Percentiles rank a stretch among this genome's conserved stretches.
These are phyloP conservation scores for Ophion obscuratus DNA, from an alignment of 2,888 invertebrate genomes.

Conservation along the genomic window DNA sequence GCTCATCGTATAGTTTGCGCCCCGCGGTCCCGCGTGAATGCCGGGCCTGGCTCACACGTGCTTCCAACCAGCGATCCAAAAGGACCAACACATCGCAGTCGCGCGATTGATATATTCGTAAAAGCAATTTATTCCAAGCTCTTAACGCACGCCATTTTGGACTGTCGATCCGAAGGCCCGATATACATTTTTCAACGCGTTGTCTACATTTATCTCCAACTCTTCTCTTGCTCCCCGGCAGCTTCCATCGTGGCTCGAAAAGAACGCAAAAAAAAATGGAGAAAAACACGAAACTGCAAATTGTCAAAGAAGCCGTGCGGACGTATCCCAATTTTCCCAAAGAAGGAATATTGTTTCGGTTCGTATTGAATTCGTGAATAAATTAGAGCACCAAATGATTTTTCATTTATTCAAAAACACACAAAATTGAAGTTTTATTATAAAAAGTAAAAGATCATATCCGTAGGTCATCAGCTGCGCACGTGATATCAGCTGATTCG, in stretches of 20 bases:
- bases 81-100: not conserved
- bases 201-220: not conserved
- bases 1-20: not conserved
- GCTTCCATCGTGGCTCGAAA: not conserved
- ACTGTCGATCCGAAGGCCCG: not conserved
- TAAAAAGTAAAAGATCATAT: not conserved
- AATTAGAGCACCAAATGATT: not conserved
- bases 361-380: slow-evolving; percentile 76
- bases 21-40: not conserved
- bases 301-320: slow-evolving; percentile 88
- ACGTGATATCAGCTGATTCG: slow-evolving; percentile 2
- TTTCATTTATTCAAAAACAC: slow-evolving; percentile 8
- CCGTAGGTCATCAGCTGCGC: not conserved
- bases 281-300: slow-evolving; percentile 84
- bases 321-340: slow-evolving; percentile 94
- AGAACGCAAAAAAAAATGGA: not conserved
- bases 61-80: not conserved
- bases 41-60: not conserved
- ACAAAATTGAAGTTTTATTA: not conserved
- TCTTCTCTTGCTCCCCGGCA: not conserved
- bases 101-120: not conserved
- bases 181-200: not conserved
- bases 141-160: not conserved
- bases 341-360: slow-evolving; percentile 94
- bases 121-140: not conserved